Base-by-base conservation (phyloP, 1,140 invertebrate species). In the Heliconius nattereri region DNA sequence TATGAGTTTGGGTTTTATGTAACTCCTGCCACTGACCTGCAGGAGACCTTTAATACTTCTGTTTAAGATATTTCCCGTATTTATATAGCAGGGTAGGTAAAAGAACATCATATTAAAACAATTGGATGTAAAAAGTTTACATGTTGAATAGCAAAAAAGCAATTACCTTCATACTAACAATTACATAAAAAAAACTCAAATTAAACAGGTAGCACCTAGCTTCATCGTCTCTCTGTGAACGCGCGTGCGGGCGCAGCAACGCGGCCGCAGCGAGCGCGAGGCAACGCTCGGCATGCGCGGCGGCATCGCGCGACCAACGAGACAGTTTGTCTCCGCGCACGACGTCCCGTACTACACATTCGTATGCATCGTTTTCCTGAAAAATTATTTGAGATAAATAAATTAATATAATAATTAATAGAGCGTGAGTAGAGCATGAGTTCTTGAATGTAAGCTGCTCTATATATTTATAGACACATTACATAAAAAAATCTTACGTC, bases 301-400 rank as follows among this genome's bases (percentile, higher is more conserved):
- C 88, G 16, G 86, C 89, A 71, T 84, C 85, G 1, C 91, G 88
- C 54, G 90, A 92, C 92, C 91, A 92, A 0, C 86, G 85, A 78
- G 91, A 86, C 82, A 94, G 84, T 0, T 88, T 85, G 81, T 94
- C 92, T 0, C 87, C 92, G 66, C 88, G 89, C 3, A 90, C 81
- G 85, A 93, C 92, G 88, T 89, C 93, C n/a, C 89, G 90, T 37
- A 89, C 84, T 40, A 92, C 91, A 73, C 85, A 92, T 83, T 89
- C 90, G 84, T 90, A 92, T 16, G 88, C 89, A 54, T 90, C 92
- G 60, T 89, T 89, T 70, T 92, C 91, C 92, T 92, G 71, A 0
- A 77, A 37, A 80, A 6, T 29, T 54, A 29, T 57, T 57, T 23
- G n/a, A n/a, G 2, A 57, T n/a, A n/a, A 2, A 57, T 11, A 11